Conservation (phyloP, 92 coral and sea anemone genomes). For the Micromussa lordhowensis region DNA sequence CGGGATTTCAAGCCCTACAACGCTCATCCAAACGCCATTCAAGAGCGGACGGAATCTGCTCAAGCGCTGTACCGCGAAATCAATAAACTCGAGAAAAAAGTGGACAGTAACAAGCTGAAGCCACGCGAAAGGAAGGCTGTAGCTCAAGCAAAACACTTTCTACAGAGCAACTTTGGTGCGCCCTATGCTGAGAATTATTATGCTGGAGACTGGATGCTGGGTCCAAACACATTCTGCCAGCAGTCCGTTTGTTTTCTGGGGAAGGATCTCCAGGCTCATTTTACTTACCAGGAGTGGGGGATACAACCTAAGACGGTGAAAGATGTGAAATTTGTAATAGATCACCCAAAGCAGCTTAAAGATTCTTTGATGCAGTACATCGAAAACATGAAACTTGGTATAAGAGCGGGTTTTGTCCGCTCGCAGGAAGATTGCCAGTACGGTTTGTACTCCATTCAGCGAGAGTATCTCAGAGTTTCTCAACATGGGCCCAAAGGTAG, state of each 20-base stretch:
- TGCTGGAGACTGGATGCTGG: constrained; percentile 80
- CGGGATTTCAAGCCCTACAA: constrained; percentile 52
- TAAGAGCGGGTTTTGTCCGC: constrained; percentile 86
- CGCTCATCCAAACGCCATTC: constrained; percentile 64
- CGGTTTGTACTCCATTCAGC: constrained; percentile 73
- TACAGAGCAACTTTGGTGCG: constrained; percentile 74
- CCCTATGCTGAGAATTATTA: constrained; percentile 83
- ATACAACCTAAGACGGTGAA: constrained; percentile 58
- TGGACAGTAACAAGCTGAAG: constrained; percentile 42
- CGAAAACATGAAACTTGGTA: constrained; percentile 76
- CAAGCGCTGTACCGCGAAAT: constrained; percentile 44
- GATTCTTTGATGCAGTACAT: constrained; percentile 67
- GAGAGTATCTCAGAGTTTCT: constrained; percentile 50
- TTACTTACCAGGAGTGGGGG: constrained; percentile 25
- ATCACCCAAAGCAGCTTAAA: constrained; percentile 50
- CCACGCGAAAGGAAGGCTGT: constrained; percentile 82
- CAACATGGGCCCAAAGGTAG: constrained; percentile 71
- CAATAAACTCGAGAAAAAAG: neutral
- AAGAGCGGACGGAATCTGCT: constrained; percentile 68
- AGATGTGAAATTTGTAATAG: constrained; percentile 57
- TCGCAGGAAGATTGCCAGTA: constrained; percentile 82
- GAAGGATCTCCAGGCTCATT: constrained; percentile 21
- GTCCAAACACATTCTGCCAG: constrained; percentile 82
- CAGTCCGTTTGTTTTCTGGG: constrained; percentile 76
- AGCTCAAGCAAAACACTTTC: constrained; percentile 71